A percentile compares a stretch with the other conserved stretches of the same genome.
Evolutionary conservation across 1,140 invertebrate species (phyloP).

Genomic region (Dendrolimus kikuchii): DNA sequence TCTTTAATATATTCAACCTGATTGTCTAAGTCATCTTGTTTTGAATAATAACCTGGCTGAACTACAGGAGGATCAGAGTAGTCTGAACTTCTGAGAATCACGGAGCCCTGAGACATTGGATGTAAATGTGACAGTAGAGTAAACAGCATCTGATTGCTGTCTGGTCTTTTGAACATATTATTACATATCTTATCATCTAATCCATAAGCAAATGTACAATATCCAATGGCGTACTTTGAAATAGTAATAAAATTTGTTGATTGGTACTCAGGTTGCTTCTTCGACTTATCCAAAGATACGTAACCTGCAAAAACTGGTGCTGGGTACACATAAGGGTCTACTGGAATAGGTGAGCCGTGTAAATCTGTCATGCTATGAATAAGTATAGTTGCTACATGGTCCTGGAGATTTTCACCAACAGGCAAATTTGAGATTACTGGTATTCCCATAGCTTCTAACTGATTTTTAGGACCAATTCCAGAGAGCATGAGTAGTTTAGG

Average conservation of each 20-base stretch:
- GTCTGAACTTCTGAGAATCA: not conserved
- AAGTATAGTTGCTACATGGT: not conserved
- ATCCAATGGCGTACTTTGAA: not conserved
- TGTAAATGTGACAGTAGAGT: not conserved
- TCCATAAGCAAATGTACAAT: not conserved
- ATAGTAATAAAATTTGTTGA: not conserved
- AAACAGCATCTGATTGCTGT: not conserved
- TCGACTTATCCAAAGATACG: constrained; percentile 2
- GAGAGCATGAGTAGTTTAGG: constrained; percentile 6
- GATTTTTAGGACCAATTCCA: constrained; percentile 2
- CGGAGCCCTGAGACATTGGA: not conserved
- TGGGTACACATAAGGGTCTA: not conserved
- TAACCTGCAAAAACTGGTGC: not conserved
- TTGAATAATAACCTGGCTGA: not conserved
- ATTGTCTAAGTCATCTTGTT: constrained; percentile 7
- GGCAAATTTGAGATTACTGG: constrained; percentile 2
- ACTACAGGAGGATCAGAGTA: constrained; percentile 1
- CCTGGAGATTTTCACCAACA: constrained; percentile 6
- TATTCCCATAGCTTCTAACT: constrained; percentile 1
- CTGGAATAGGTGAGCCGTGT: not conserved
- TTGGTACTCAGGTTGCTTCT: constrained; percentile 5
- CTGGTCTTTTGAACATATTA: not conserved
- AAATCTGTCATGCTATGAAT: constrained; percentile 3
- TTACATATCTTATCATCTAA: constrained; percentile 5
- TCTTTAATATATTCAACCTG: constrained; percentile 1